Conservation (phyloP, 1,140 invertebrate species). For the Sycophila sp. region DNA sequence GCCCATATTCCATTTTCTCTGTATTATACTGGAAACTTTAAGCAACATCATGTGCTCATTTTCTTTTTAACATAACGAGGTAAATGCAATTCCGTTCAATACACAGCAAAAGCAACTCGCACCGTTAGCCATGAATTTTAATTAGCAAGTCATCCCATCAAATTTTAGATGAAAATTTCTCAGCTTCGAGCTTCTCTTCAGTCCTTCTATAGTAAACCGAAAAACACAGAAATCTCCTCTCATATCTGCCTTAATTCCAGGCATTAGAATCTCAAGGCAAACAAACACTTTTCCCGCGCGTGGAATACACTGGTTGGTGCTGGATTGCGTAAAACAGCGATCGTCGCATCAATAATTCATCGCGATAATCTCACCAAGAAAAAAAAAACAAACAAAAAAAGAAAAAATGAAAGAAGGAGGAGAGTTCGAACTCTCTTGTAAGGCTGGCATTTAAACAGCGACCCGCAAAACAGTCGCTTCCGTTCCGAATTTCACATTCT, state of each 20-base stretch:
- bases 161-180: constrained; percentile 6
- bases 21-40: too few relatives aligned
- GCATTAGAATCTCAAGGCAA: too few relatives aligned
- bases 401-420: constrained; percentile 2
- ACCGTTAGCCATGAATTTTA: not conserved
- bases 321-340: not conserved
- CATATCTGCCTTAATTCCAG: too few relatives aligned
- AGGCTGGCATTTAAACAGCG: constrained; percentile 17
- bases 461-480: constrained; percentile 33
- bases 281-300: not conserved
- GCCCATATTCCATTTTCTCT: too few relatives aligned
- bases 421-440: constrained; percentile 4
- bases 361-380: not conserved
- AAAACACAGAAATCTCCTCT: too few relatives aligned
- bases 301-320: not conserved
- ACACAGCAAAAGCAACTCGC: not conserved
- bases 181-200: too few relatives aligned
- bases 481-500: constrained; percentile 41
- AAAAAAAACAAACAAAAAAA: not conserved
- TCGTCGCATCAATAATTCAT: not conserved
- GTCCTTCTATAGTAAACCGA: too few relatives aligned
- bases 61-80: too few relatives aligned
- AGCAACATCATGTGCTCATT: too few relatives aligned
- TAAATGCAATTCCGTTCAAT: not conserved
- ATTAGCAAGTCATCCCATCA: not conserved